Base-by-base conservation (phyloP, 2,888 invertebrate species). In the Lithophane socia region DNA sequence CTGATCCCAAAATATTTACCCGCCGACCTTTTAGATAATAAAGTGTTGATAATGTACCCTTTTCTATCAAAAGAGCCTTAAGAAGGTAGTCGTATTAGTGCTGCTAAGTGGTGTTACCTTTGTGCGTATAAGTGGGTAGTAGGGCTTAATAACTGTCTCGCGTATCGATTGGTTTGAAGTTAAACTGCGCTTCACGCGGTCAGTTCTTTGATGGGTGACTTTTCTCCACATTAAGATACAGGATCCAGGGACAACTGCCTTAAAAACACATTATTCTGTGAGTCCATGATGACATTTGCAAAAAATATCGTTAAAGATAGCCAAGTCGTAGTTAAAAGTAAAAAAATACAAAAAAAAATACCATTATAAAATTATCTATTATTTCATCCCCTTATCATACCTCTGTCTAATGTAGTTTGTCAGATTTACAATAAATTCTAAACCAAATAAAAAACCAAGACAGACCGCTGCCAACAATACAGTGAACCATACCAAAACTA, bases 1-100 rank as follows among this genome's bases (percentile, higher is more conserved):
- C 49, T 77, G 86, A 77, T 65, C 84, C 84, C 75, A 71, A 85
- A 83, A 86, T 83, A 85, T 80, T 84, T 80, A 60, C 76, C 69
- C 47, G 13, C 24, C 54, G 73, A 73, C 74, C 84, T 77, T 77
- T 79, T 66, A 29, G 52, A 79, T 75, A 77, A 21, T 70, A 79
- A 64, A 83, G 83, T 75, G 80, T 63, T 67, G 67, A 73, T 76
- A 75, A 70, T 72, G 73, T 75, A 69, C 64, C 79, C 77, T 77
- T 77, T 75, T 78, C 67, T 49, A 56, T 75, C 21, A 61, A 56
- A 63, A 49, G 18, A 42, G 42, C 29, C 61, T 24, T 75, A 63
- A 58, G 42, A 69, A 54, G 24, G 68, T 79, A 52, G 56, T 47
- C 29, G 44, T n/a, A 52, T 66, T 79, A 70, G 64, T 63, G 16